Evolutionary conservation across 2,113 vertebrate species (phyloP).

Genomic region (Macquaria australasica): DNA sequence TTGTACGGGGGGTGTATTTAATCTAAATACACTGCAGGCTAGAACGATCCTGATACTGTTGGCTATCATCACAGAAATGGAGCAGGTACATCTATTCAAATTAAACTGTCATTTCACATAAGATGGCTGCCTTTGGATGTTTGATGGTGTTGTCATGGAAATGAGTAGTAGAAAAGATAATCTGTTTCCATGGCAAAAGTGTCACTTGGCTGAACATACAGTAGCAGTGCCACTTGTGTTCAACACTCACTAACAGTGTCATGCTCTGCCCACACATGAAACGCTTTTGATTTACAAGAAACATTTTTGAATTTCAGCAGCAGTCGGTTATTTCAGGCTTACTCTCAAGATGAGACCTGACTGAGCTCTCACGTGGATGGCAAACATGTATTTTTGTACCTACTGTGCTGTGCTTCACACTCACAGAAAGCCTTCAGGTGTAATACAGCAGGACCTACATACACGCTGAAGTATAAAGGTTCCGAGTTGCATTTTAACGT

Average conservation of each 20-base stretch:
- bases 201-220: constrained; percentile 72
- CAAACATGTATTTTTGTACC: constrained; percentile 20
- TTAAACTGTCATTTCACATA: constrained; percentile 50
- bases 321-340: constrained; percentile 24
- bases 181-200: constrained; percentile 79
- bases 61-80: constrained; percentile 1
- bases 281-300: constrained; percentile 41
- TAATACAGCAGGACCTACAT: neutral
- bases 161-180: constrained; percentile 64
- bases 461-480: constrained; percentile 32
- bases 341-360: neutral
- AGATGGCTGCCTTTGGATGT: constrained; percentile 67
- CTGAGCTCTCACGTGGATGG: neutral
- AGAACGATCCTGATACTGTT: neutral
- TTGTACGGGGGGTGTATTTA: neutral
- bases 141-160: constrained; percentile 74
- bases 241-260: constrained; percentile 69
- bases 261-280: constrained; percentile 63
- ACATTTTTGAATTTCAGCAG: constrained; percentile 5
- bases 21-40: neutral
- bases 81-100: constrained; percentile 37
- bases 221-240: constrained; percentile 61
- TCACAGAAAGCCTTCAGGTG: constrained; percentile 26
- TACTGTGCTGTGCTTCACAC: neutral
- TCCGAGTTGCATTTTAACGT: constrained; percentile 45